Conservation (phyloP, 2,797 vertebrate genomes). For the Characodon lateralis region DNA sequence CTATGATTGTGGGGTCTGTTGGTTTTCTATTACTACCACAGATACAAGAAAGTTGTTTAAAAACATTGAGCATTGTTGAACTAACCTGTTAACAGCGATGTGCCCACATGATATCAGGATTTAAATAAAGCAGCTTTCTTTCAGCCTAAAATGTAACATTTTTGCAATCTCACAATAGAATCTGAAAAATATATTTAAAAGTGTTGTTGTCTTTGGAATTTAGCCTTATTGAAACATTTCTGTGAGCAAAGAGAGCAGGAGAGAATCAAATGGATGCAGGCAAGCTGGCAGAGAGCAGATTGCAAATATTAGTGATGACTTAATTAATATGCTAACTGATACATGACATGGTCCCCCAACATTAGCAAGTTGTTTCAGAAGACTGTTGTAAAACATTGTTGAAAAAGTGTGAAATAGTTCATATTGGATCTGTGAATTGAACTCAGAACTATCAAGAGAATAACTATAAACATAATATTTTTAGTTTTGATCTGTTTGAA, state of each 20-base stretch:
- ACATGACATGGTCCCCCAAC: not conserved
- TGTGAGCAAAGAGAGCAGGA: conserved; percentile 20
- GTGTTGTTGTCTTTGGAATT: not conserved
- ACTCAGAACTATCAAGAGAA: not conserved
- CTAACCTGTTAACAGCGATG: not conserved
- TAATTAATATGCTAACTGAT: not conserved
- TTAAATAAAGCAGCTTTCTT: not conserved
- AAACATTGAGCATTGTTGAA: not conserved
- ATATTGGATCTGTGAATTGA: not conserved
- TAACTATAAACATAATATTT: not conserved
- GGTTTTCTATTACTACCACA: too few relatives aligned
- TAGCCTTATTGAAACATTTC: not conserved
- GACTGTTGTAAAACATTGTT: not conserved
- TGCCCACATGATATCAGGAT: not conserved
- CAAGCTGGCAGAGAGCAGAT: conserved; percentile 7
- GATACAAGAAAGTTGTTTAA: not conserved
- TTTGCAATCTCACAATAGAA: not conserved
- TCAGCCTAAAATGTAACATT: not conserved
- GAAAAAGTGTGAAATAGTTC: not conserved
- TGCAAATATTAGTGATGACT: not conserved
- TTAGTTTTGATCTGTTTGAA: not conserved
- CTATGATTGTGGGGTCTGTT: too few relatives aligned
- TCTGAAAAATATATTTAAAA: not conserved
- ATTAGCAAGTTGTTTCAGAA: not conserved
- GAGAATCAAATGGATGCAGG: conserved; percentile 18